These are phyloP conservation scores for Euspilapteryx auroguttella DNA, from an alignment of 2,888 invertebrate species.

Conservation along the genomic window DNA sequence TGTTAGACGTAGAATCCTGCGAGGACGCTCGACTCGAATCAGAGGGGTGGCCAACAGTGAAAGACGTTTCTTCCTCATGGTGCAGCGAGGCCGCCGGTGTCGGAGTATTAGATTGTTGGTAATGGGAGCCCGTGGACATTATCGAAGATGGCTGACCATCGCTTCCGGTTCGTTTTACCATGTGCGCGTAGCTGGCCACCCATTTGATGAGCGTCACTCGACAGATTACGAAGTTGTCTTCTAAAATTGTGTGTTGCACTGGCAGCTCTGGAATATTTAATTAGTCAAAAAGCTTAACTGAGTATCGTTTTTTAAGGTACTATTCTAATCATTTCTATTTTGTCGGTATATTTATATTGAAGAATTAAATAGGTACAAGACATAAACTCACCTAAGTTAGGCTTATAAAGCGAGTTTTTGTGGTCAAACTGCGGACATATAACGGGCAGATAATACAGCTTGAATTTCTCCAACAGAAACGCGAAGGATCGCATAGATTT, in stretches of 20 bases:
- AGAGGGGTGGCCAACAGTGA: slow-evolving; percentile 45
- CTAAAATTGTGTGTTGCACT: slow-evolving; percentile 69
- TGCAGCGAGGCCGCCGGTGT: slow-evolving; percentile 37
- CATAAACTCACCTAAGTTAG: slow-evolving; percentile 67
- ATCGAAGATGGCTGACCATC: slow-evolving; percentile 49
- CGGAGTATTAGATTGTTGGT: slow-evolving; percentile 35
- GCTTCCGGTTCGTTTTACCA: slow-evolving; percentile 65
- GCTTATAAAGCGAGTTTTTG: slow-evolving; percentile 80
- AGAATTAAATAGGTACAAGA: too few species aligned
- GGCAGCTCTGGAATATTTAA: slow-evolving; percentile 72
- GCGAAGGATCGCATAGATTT: slow-evolving; percentile 84
- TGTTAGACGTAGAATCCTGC: slow-evolving; percentile 51
- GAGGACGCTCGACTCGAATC: slow-evolving; percentile 53
- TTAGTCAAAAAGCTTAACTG: too few species aligned
- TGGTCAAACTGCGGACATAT: slow-evolving; percentile 87
- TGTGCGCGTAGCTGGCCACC: slow-evolving; percentile 83
- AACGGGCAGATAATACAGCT: slow-evolving; percentile 84
- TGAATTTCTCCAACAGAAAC: slow-evolving; percentile 90
- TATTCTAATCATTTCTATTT: too few species aligned
- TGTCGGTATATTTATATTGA: too few species aligned
- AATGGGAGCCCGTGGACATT: slow-evolving; percentile 45
- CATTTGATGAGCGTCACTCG: slow-evolving; percentile 88
- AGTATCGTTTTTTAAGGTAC: too few species aligned
- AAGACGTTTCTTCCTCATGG: slow-evolving; percentile 52
- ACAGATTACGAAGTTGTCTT: slow-evolving; percentile 70